A percentile compares a stretch with the other conserved stretches of the same genome.
Conservation (phyloP, 2,113 vertebrate species). For the Calonectris borealis region DNA sequence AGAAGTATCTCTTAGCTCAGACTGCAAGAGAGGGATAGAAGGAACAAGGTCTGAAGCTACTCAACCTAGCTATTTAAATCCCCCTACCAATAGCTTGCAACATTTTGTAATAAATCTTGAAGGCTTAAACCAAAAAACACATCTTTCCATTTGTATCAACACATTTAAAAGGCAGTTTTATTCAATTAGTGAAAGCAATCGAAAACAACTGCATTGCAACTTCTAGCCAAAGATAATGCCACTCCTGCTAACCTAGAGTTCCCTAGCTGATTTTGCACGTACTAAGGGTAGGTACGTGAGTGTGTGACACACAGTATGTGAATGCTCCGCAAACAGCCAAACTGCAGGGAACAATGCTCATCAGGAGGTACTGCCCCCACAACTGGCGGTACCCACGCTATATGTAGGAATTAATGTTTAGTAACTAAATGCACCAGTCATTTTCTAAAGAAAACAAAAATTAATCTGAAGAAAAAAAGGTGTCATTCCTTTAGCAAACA, state of each 20-base stretch:
- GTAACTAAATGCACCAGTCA: not conserved
- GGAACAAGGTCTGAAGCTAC: not conserved
- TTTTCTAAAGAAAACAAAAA: not conserved
- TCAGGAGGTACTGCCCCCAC: not conserved
- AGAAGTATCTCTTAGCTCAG: not conserved
- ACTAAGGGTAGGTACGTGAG: rapidly evolving
- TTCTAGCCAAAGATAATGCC: not conserved
- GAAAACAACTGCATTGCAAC: not conserved
- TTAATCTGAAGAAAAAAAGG: not conserved
- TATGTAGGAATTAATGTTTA: not conserved
- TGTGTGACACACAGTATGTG: rapidly evolving
- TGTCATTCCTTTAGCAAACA: not conserved
- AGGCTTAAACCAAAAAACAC: not conserved
- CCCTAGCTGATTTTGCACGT: not conserved
- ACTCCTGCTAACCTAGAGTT: not conserved
- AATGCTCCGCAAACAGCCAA: not conserved
- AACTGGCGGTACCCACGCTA: not conserved
- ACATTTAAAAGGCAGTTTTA: not conserved
- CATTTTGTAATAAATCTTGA: not conserved
- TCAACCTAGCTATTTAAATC: not conserved
- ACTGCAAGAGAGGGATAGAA: not conserved
- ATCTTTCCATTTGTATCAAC: not conserved
- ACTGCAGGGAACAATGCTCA: not conserved
- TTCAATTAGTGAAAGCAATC: not conserved
- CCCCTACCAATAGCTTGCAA: not conserved